Evolutionary conservation across 2,888 invertebrate species (phyloP).

Genomic region (Xylota sylvarum): DNA sequence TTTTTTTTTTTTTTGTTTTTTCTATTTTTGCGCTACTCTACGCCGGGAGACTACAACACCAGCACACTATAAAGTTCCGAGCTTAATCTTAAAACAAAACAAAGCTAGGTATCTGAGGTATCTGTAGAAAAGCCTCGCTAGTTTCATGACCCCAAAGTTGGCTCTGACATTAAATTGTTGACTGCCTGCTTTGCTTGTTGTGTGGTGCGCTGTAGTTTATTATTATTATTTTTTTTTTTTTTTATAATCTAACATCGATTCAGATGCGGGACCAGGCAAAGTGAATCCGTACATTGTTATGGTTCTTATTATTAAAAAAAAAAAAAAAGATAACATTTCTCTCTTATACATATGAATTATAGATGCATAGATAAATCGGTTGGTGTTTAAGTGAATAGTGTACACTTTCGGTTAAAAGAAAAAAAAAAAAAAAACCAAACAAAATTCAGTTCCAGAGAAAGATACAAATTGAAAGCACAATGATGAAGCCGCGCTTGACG

Average conservation of each 20-base stretch:
- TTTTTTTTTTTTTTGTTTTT: conserved; percentile 17
- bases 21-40: not conserved
- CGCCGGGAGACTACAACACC: conserved; percentile 34
- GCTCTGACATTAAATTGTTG: conserved; percentile 67
- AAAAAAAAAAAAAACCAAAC: not conserved
- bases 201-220: conserved; percentile 43
- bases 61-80: not conserved
- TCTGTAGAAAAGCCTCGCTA: conserved; percentile 54
- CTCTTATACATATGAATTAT: not conserved
- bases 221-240: not conserved
- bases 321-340: not conserved
- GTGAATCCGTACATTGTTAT: conserved; percentile 26
- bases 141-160: conserved; percentile 75
- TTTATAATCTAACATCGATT: conserved; percentile 39
- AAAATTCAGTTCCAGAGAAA: conserved; percentile 1
- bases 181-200: conserved; percentile 24
- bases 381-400: conserved; percentile 2
- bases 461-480: not conserved
- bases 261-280: conserved; percentile 58
- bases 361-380: conserved; percentile 11
- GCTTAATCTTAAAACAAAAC: conserved; percentile 31
- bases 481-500: conserved; percentile 39
- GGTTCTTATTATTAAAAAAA: conserved; percentile 2
- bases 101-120: conserved; percentile 9
- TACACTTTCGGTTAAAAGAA: not conserved